Evolutionary conservation across 1,140 invertebrate species (phyloP).

Genomic region (Bombus haemorrhoidalis): DNA sequence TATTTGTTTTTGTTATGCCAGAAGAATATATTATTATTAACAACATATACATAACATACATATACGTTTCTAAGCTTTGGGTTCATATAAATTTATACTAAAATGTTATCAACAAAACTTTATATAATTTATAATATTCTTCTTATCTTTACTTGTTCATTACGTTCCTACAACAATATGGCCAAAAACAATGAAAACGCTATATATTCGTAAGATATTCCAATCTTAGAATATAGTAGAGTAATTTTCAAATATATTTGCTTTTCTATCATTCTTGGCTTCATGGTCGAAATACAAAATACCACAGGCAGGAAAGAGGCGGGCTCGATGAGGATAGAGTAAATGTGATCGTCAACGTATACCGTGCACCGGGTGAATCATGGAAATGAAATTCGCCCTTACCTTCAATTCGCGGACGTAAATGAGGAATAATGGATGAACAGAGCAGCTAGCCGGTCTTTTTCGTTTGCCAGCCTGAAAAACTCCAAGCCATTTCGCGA

Average conservation of each 20-base stretch:
- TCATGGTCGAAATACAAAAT: not conserved
- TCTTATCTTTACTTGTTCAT: too few relatives aligned
- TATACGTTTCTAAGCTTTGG: too few relatives aligned
- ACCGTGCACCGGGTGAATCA: not conserved
- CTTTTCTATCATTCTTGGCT: not conserved
- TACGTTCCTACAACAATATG: too few relatives aligned
- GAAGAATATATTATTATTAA: too few relatives aligned
- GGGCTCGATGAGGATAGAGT: not conserved
- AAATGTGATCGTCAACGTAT: not conserved
- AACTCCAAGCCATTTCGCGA: not conserved
- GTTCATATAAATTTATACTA: too few relatives aligned
- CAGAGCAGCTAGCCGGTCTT: not conserved
- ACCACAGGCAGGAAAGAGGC: too few relatives aligned
- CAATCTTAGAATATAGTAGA: not conserved
- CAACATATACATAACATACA: too few relatives aligned
- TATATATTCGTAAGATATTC: not conserved
- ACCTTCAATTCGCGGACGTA: not conserved
- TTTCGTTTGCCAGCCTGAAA: not conserved
- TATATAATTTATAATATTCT: too few relatives aligned
- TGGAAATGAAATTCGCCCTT: conserved; percentile 24
- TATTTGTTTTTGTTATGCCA: too few relatives aligned
- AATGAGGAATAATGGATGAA: conserved; percentile 24
- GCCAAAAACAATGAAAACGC: too few relatives aligned
- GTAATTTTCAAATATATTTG: not conserved
- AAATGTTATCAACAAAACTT: too few relatives aligned